Base-by-base conservation (phyloP, 37 sponge, comb jelly and placozoan species). In the Halisarca cf. caerulea region DNA sequence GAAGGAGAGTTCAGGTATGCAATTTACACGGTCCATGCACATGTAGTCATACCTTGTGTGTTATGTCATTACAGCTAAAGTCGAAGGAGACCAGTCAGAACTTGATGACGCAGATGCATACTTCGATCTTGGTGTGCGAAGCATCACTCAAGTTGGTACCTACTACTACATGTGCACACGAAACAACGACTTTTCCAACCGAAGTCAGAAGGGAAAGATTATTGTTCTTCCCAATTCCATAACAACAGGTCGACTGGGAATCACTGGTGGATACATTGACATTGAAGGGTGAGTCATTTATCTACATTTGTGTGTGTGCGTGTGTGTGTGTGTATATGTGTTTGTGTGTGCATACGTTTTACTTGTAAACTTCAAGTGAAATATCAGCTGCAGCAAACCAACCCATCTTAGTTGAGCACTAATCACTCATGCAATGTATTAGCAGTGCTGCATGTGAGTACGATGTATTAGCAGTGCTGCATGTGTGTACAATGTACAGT, bases 171-270 rank as follows among this genome's bases (percentile, higher is more conserved):
- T 99, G 86, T 99, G 94, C 83, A 88, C 97, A 0, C 79, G 99
- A 58, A 99, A 99, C 93, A 99, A 99, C 92, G 96, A 99, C 92
- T 99, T 99, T 90, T 87, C 93, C 87, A 99, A 99, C 91, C 71
- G 99, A 8, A 89, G 94, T 68, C 99, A 99, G 91, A 99, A 99
- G 86, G 97, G 99, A 39, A 89, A 89, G 85, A 85, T 97, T 35
- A 74, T 88, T 51, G 89, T 88, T 0, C 53, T 38, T 8, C 27
- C 44, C 2, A 30, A 83, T 25, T 64, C 78, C 39, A 38, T 73
- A 6, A 47, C 43, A 32, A 35, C n/a, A 34, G 45, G 27, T 2
- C 14, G 44, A 6, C 14, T 89, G 3, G 90, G 83, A 1, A 3
- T 54, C 37, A 55, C 40, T 0, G 90, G 90, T 2, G 90, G 85